A percentile compares a stretch with the other conserved stretches of the same genome.
These are phyloP conservation scores for Drosophila leontia DNA, from an alignment of 1,140 invertebrate species.

Conservation along the genomic window DNA sequence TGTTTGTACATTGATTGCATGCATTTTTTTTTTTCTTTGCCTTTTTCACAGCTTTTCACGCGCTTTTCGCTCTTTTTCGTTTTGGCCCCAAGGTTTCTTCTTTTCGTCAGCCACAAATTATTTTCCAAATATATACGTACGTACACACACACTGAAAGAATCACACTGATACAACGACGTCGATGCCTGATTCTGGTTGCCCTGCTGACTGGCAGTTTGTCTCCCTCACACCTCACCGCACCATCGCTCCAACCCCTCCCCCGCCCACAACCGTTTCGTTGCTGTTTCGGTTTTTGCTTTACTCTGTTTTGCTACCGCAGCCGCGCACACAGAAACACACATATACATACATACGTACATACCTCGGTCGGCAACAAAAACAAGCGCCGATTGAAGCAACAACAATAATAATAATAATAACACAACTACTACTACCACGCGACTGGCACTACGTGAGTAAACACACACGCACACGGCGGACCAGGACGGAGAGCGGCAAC, in stretches of 20 bases:
- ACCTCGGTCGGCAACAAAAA: constrained; percentile 69
- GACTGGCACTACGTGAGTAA: constrained; percentile 69
- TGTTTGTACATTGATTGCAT: constrained; percentile 3
- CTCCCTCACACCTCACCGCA: constrained; percentile 36
- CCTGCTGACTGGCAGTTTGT: constrained; percentile 53
- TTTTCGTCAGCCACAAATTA: constrained; percentile 71
- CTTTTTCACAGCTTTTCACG: constrained; percentile 60
- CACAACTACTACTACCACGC: constrained; percentile 74
- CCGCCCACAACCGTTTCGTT: constrained; percentile 36
- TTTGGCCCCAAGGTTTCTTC: constrained; percentile 59
- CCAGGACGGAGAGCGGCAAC: constrained; percentile 28
- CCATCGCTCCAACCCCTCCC: constrained; percentile 23
- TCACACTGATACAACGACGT: constrained; percentile 19
- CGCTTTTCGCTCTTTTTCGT: constrained; percentile 47
- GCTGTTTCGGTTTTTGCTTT: constrained; percentile 78
- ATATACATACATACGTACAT: constrained; percentile 21
- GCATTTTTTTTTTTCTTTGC: constrained; percentile 22
- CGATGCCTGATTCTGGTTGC: constrained; percentile 45
- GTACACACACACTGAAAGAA: constrained; percentile 16
- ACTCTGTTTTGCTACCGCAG: constrained; percentile 78
- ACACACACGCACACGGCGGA: constrained; percentile 45
- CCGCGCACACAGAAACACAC: constrained; percentile 41
- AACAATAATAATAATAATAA: constrained; percentile 77
- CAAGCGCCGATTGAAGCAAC: constrained; percentile 62
- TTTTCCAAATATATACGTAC: constrained; percentile 58